Evolutionary conservation across 2,113 vertebrate species (phyloP), one percentile per base, ranked within the genome.

Genomic region (Phoenicopterus ruber): DNA sequence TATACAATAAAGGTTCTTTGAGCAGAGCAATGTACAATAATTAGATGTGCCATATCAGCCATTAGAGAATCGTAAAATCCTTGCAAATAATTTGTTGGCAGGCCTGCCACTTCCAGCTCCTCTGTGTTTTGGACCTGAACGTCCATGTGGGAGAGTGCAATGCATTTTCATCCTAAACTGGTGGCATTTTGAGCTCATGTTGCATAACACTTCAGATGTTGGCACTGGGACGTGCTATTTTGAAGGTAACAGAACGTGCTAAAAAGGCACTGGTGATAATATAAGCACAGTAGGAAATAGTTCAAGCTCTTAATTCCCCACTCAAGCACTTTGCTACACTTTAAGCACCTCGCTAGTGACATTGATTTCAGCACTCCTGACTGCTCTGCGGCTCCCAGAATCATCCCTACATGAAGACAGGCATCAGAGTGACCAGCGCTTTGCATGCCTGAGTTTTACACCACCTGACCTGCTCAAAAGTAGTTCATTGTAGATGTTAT

Each of bases 41-140:
- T 96, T 91, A 94, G 62, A 96, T 69, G 86, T 96, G 85, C 83
- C 93, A 70, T 84, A 46, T 73, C 76, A 88, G 40, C 72, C 76
- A 55, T 96, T 90, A 88, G 74, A 89, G 84, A 91, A 19, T 86
- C 77, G 78, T 63, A 52, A 82, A 94, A 81, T 77, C 50, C 38
- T 91, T 58, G 50, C 66, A 90, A 46, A 62, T 80, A 73, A 86
- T 88, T 91, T 88, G 94, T 73, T 88, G 76, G 22, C 71, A 88
- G 73, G 22, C 62, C 50, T 93, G 49, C 54, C 18, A 8, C 89
- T 91, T 82, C 49, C 58, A 94, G 32, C 38, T 90, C 34, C 38
- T 88, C 46, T 0, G 0, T 77, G 29, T 59, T 82, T 87, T 70
- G 42, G 58, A 70, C 50, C 59, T 90, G 26, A 77, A 82, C 29